A percentile compares a stretch with the other conserved stretches of the same genome.
phyloP scores from a whole-genome alignment of 2,113 vertebrate species.

The Monarcha castaneiventris region DNA sequence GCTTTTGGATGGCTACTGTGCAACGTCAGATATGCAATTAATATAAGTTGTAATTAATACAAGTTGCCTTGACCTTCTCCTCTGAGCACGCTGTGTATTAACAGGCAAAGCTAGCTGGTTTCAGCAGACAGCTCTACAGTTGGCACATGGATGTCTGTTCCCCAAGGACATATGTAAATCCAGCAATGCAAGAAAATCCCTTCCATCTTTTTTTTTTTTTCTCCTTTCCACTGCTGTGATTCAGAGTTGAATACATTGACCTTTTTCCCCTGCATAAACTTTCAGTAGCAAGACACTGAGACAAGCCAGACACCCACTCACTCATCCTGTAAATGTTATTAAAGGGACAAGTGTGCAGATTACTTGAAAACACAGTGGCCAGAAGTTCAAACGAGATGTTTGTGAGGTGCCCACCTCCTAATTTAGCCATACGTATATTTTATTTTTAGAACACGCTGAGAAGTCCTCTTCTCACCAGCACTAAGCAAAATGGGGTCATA shows the following conservation, averaged over 20 bases:
- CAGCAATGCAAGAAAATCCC: background rate
- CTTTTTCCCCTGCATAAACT: slow-evolving; percentile 23
- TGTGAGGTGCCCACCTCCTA: background rate
- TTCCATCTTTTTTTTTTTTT: background rate
- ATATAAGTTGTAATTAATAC: background rate
- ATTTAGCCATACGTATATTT: background rate
- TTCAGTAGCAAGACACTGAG: background rate
- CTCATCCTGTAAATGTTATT: background rate
- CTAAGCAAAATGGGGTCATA: background rate
- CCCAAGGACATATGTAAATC: slow-evolving; percentile 42
- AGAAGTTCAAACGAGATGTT: background rate
- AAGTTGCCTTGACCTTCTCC: slow-evolving; percentile 28
- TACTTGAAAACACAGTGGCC: background rate
- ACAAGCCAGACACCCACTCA: background rate
- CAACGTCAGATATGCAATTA: background rate
- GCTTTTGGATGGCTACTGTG: background rate
- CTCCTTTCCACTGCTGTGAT: background rate
- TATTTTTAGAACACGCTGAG: background rate
- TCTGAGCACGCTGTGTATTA: background rate
- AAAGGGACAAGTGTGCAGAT: background rate
- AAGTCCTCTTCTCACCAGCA: background rate
- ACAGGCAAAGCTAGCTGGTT: background rate
- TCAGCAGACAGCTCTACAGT: background rate
- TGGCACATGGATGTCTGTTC: background rate
- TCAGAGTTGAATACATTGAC: slow-evolving; percentile 39